Conservation (phyloP, 2,113 vertebrate genomes). For the Lepus europaeus region DNA sequence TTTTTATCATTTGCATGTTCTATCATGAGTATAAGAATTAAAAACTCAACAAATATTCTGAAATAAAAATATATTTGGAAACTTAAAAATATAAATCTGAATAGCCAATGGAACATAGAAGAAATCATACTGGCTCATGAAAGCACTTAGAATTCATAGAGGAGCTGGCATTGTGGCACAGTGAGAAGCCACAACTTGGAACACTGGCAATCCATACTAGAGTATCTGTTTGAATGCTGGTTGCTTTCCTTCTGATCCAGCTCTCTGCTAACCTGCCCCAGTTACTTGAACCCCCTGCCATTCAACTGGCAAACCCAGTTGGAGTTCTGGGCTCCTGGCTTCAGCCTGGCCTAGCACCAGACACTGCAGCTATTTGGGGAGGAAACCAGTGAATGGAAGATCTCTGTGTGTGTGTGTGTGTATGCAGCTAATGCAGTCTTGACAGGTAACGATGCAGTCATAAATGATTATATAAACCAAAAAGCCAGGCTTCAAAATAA, state of each 20-base stretch:
- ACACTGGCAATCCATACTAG: too few relatives aligned
- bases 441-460: neutral
- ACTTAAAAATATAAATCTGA: slow-evolving; percentile 9
- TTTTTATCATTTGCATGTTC: neutral
- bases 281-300: too few relatives aligned
- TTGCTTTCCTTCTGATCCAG: too few relatives aligned
- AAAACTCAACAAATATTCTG: neutral
- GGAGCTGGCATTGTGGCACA: neutral
- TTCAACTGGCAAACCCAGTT: too few relatives aligned
- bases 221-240: too few relatives aligned
- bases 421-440: neutral
- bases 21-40: neutral
- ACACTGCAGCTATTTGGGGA: too few relatives aligned
- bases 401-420: too few relatives aligned
- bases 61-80: slow-evolving; percentile 7
- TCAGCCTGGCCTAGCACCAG: too few relatives aligned
- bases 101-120: neutral
- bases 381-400: too few relatives aligned
- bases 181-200: too few relatives aligned
- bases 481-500: neutral
- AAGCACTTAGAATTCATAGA: slow-evolving; percentile 6
- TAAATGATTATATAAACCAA: slow-evolving; percentile 2
- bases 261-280: too few relatives aligned
- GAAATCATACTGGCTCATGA: neutral
- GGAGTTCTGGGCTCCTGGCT: too few relatives aligned